phyloP scores from a whole-genome alignment of 2,888 invertebrate genomes.

The Dorcus parallelipipedus region DNA sequence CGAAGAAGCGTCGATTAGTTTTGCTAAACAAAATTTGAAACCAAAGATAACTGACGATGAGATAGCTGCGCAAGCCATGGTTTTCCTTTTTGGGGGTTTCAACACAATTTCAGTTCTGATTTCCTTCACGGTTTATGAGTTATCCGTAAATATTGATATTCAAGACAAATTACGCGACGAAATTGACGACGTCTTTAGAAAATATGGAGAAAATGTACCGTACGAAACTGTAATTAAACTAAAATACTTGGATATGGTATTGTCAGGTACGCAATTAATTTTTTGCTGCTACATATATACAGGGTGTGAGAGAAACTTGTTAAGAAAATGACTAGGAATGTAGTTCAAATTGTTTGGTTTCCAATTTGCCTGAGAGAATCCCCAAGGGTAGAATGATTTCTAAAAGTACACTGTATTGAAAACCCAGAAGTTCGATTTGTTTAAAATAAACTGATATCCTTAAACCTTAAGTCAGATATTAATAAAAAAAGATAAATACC shows the following conservation, averaged over 20 bases:
- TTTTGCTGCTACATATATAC: no score
- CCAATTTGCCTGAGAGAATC: no score
- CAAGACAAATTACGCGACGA: conserved; percentile 44
- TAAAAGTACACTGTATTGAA: no score
- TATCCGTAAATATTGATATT: conserved; percentile 42
- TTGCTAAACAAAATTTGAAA: not conserved
- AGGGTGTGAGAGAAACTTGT: no score
- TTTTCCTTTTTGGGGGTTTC: conserved; percentile 18
- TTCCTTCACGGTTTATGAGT: conserved; percentile 40
- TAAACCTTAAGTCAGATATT: no score
- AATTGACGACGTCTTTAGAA: conserved; percentile 33
- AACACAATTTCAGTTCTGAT: conserved; percentile 38
- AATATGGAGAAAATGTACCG: conserved; percentile 39
- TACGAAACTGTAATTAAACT: conserved; percentile 51
- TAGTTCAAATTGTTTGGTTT: no score
- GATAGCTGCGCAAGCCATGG: conserved; percentile 16
- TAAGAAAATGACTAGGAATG: no score
- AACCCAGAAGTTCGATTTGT: no score
- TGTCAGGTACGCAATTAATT: not conserved
- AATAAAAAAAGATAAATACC: no score
- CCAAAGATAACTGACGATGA: conserved; percentile 10
- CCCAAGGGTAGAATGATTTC: no score
- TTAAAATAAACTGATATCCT: no score
- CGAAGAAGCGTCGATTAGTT: conserved; percentile 10
- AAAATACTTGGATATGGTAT: conserved; percentile 55